Evolutionary conservation across 2,888 invertebrate genomes (phyloP).

Genomic region (Apotomis capreana): DNA sequence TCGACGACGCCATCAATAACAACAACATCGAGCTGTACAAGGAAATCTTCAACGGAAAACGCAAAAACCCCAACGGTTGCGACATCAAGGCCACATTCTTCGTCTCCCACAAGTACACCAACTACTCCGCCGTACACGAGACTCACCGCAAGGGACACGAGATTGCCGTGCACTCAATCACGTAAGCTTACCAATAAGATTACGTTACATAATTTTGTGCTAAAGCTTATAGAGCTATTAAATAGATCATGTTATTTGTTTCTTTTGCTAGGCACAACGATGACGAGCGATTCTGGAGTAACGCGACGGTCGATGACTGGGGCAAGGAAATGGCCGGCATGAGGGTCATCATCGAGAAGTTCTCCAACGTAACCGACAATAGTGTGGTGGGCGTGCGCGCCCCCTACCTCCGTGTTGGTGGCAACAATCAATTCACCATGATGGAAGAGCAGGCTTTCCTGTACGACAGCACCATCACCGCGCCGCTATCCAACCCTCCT

Average conservation of each 20-base stretch:
- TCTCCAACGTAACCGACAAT: slow-evolving; percentile 94
- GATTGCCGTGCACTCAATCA: slow-evolving; percentile 96
- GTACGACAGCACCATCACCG: slow-evolving; percentile 97
- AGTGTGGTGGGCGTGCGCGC: slow-evolving; percentile 96
- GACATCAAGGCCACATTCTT: slow-evolving; percentile 96
- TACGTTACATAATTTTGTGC: neutral
- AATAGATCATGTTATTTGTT: slow-evolving; percentile 17
- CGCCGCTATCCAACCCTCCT: slow-evolving; percentile 94
- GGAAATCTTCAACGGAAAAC: slow-evolving; percentile 94
- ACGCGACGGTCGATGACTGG: slow-evolving; percentile 96
- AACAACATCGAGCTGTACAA: slow-evolving; percentile 97
- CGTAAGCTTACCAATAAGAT: slow-evolving; percentile 85
- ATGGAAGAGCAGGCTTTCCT: slow-evolving; percentile 98
- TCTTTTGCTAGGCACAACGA: slow-evolving; percentile 89
- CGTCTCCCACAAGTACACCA: slow-evolving; percentile 96
- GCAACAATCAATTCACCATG: slow-evolving; percentile 98
- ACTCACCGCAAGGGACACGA: slow-evolving; percentile 96
- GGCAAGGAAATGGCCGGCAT: slow-evolving; percentile 97
- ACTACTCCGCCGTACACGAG: slow-evolving; percentile 96
- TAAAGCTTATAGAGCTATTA: neutral
- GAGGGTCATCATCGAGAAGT: slow-evolving; percentile 95
- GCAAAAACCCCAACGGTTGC: slow-evolving; percentile 96
- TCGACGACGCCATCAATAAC: slow-evolving; percentile 97
- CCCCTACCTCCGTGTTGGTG: slow-evolving; percentile 95
- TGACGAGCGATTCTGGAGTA: slow-evolving; percentile 96